Base-by-base conservation (phyloP, 2,797 vertebrate genomes). In the Galagoides demidoff region DNA sequence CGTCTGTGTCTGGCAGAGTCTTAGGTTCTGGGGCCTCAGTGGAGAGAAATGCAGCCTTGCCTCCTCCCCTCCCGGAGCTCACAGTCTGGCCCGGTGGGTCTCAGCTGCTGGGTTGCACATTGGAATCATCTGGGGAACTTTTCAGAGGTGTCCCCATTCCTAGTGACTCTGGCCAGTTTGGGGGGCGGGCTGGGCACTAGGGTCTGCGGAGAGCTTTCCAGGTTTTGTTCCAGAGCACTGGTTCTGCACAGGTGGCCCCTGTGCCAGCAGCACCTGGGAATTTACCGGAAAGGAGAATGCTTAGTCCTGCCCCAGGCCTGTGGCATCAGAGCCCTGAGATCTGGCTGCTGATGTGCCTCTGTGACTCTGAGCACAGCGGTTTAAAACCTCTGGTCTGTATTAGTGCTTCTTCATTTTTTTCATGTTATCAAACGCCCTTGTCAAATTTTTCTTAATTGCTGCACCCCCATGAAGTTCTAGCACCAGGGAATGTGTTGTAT, bases 11-110 rank as follows among this genome's bases (percentile, higher is more conserved):
- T 17, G 64, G 57, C 77, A 52, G 29, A n/a, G 59, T 39, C 29
- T 20, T 45, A 2, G 12, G 71, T 39, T 68, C 73, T 39, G 76
- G 71, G 71, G 55, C 70, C 3, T 5, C 22, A 14, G 43, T 37
- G 63, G 31, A 63, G 43, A 23, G 68, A 27, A n/a, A 39, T 1
- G 1, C 0, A 0, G 31, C 22, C 1, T 0, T 11, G 25, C 37
- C 5, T 45, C 25, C 45, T 55, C 29, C 5, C 68, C n/a, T 45
- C 52, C 23, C 34, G 27, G 39, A 31, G n/a, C 68, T 59, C 68
- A 34, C 22, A 4, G 70, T 63, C 31, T 3, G 6, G 43, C n/a
- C 63, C n/a, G 7, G 77, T 1, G 57, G 55, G 45, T 61, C 64
- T 68, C 31, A 59, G 43, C 31, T 52, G 49, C 29, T 55, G 61